A percentile compares a stretch with the other conserved stretches of the same genome.
phyloP scores from a whole-genome alignment of 2,888 invertebrate genomes.

The Agrochola lychnidis region DNA sequence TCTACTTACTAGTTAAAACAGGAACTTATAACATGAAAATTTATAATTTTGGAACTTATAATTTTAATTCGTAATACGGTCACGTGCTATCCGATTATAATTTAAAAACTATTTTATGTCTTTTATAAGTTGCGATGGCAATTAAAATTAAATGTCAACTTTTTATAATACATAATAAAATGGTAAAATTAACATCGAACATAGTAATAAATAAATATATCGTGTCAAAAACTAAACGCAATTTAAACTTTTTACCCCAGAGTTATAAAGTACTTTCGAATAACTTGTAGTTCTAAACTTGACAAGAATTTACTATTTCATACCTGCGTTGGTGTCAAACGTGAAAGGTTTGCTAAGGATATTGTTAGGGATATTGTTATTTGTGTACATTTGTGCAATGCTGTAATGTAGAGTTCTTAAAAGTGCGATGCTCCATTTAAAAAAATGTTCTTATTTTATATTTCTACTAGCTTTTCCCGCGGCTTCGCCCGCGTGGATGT shows the following conservation, averaged over 20 bases:
- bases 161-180: conserved; percentile 19
- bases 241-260: conserved; percentile 9
- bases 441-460: not conserved
- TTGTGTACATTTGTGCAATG: not conserved
- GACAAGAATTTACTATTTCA: not conserved
- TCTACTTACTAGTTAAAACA: not conserved
- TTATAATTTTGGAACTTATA: no score
- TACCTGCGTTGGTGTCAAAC: not conserved
- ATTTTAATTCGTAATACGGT: conserved; percentile 19
- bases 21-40: not conserved
- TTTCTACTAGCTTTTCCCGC: no score
- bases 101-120: conserved; percentile 29
- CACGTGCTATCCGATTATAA: conserved; percentile 31
- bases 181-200: not conserved
- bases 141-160: conserved; percentile 47
- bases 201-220: conserved; percentile 5
- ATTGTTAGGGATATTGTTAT: not conserved
- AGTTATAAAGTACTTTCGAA: not conserved
- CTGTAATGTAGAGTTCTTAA: not conserved
- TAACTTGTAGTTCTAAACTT: not conserved
- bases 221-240: conserved; percentile 25
- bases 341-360: not conserved
- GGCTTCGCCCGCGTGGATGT: no score
- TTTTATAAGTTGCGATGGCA: conserved; percentile 29
- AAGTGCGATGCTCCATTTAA: not conserved